Evolutionary conservation across 1,140 invertebrate genomes (phyloP).

Genomic region (Dolichoris vasculosae): DNA sequence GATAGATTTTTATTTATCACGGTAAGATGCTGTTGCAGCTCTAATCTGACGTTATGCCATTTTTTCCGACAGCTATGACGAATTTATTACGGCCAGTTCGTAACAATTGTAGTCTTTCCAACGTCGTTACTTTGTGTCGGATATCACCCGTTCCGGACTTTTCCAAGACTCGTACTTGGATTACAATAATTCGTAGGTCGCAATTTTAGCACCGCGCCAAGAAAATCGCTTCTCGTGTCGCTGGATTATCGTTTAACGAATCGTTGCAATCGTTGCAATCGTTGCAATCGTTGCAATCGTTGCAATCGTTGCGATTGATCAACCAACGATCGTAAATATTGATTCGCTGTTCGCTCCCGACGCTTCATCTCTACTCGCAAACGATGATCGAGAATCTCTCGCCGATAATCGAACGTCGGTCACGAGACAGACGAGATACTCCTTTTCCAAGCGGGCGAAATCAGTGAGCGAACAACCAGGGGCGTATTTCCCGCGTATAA

Average conservation of each 20-base stretch:
- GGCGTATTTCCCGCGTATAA: neutral
- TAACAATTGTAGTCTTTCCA: neutral
- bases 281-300: no score
- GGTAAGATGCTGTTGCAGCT: neutral
- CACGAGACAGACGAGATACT: neutral
- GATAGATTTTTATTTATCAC: neutral
- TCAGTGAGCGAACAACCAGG: neutral
- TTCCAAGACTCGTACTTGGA: neutral
- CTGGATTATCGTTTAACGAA: no score
- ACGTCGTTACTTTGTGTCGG: neutral
- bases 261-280: no score
- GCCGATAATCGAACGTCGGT: neutral
- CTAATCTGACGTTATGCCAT: neutral
- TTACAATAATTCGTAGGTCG: no score
- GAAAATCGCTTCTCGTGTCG: no score
- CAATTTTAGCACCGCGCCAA: no score
- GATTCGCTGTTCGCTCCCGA: no score
- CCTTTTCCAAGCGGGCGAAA: neutral
- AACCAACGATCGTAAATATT: no score
- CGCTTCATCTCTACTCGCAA: no score
- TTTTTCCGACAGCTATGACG: neutral
- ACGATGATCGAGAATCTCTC: no score
- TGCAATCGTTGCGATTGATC: no score
- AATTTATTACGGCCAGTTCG: neutral
- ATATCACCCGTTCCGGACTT: neutral